A percentile compares a stretch with the other conserved stretches of the same genome.
Evolutionary conservation across 1,140 invertebrate genomes (phyloP).

Genomic region (Euglossa dilemma): DNA sequence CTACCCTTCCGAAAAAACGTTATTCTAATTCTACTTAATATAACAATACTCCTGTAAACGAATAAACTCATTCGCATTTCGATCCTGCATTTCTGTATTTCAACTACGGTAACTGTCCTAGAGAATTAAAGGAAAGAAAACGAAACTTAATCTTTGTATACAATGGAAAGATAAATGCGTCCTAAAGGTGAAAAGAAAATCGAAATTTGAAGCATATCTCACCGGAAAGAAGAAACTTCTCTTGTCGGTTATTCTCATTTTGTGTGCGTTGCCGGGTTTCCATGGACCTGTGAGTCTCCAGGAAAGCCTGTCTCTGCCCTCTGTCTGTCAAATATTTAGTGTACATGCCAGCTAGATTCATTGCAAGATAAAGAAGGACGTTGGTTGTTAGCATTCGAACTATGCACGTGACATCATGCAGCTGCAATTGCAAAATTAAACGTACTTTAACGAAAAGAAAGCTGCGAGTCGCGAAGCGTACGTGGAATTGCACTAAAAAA

Average conservation of each 20-base stretch:
- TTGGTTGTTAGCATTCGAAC: constrained; percentile 89
- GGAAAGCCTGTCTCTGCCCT: constrained; percentile 96
- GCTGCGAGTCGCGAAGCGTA: not conserved
- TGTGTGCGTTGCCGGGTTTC: constrained; percentile 96
- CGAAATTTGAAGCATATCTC: constrained; percentile 18
- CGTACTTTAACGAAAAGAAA: constrained; percentile 16
- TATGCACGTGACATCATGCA: constrained; percentile 84
- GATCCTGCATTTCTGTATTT: too few relatives aligned
- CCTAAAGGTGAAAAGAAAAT: not conserved
- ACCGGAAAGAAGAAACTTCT: constrained; percentile 94
- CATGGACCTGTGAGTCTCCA: constrained; percentile 97
- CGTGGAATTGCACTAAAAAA: not conserved
- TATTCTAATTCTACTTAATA: not conserved
- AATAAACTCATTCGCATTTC: not conserved
- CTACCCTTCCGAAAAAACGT: not conserved
- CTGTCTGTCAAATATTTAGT: constrained; percentile 98
- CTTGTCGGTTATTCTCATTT: constrained; percentile 97
- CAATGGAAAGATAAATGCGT: not conserved
- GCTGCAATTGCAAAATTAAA: constrained; percentile 53
- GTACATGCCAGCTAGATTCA: constrained; percentile 97
- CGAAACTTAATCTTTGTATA: too few relatives aligned
- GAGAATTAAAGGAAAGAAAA: too few relatives aligned
- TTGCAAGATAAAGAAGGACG: constrained; percentile 90
- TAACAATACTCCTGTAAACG: not conserved
- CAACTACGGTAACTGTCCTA: too few relatives aligned